These are phyloP conservation scores for Cassiopea xamachana DNA, from an alignment of 30 jellyfish, hydroid and myxozoan genomes.

Conservation along the genomic window DNA sequence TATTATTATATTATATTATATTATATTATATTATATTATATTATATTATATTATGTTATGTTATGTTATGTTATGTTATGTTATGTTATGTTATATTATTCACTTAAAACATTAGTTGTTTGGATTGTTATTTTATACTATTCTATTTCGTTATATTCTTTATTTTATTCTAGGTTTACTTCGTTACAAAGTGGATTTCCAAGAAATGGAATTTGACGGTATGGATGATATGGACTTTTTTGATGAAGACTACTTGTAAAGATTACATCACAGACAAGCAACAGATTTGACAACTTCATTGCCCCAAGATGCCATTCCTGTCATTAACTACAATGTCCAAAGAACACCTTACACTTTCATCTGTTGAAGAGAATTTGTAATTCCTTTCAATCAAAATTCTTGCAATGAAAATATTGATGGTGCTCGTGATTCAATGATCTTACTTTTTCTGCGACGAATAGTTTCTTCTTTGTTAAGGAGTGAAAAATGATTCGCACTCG, in stretches of 20 bases:
- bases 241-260: slow-evolving; percentile 87
- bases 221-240: slow-evolving; percentile 82
- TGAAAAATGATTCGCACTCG: too few species aligned
- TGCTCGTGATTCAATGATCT: too few species aligned
- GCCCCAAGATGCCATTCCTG: not conserved
- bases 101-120: not conserved
- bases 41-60: too few species aligned
- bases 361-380: too few species aligned
- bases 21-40: too few species aligned
- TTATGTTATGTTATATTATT: too few species aligned
- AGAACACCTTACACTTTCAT: not conserved
- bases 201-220: slow-evolving; percentile 97
- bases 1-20: too few species aligned
- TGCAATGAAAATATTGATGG: too few species aligned
- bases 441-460: too few species aligned
- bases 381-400: too few species aligned
- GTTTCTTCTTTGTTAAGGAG: too few species aligned
- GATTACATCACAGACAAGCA: not conserved
- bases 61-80: too few species aligned
- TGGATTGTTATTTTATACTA: not conserved
- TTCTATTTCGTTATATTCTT: not conserved
- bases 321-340: not conserved
- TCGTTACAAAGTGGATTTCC: slow-evolving; percentile 99
- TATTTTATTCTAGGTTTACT: slow-evolving; percentile 70
- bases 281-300: not conserved